phyloP scores from a whole-genome alignment of 53 echinoderm and acorn worm species.

The Arbacia lixula region DNA sequence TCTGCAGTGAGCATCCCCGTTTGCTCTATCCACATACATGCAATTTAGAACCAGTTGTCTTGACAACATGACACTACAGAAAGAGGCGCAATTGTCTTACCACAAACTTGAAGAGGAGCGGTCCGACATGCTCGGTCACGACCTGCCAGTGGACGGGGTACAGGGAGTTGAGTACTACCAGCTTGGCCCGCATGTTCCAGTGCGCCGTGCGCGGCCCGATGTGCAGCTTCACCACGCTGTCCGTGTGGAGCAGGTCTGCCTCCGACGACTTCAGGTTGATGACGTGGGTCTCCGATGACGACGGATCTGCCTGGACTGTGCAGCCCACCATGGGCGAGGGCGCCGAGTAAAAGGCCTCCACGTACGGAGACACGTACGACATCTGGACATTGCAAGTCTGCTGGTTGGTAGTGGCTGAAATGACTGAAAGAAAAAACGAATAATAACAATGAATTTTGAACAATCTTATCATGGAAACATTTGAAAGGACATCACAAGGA shows the following conservation, averaged over 20 bases:
- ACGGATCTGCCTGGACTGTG: conserved; percentile 8
- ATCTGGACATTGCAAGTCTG: conserved; percentile 29
- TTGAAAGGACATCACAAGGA: too few relatives aligned
- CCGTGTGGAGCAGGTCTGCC: conserved; percentile 29
- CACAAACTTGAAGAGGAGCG: conserved; percentile 45
- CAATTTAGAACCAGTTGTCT: too few relatives aligned
- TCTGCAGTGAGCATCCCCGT: too few relatives aligned
- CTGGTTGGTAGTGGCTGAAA: conserved; percentile 26
- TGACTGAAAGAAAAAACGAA: too few relatives aligned
- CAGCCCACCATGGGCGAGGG: conserved; percentile 18
- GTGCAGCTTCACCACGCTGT: conserved; percentile 32
- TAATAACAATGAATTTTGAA: too few relatives aligned
- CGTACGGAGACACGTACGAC: conserved; percentile 34
- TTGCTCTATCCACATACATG: too few relatives aligned
- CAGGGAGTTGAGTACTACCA: conserved; percentile 36
- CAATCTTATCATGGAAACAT: too few relatives aligned
- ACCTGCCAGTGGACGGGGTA: conserved; percentile 19
- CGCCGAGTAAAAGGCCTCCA: conserved; percentile 27
- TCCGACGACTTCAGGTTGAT: conserved; percentile 26
- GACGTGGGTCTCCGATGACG: conserved; percentile 19
- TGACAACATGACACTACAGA: too few relatives aligned
- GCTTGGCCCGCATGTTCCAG: background rate
- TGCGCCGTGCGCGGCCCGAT: conserved; percentile 30
- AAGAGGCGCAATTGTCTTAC: conserved; percentile 15
- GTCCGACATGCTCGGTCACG: conserved; percentile 15